These are phyloP conservation scores for Drosophila nigritarsus DNA, from an alignment of 2,888 invertebrate genomes.

Conservation along the genomic window DNA sequence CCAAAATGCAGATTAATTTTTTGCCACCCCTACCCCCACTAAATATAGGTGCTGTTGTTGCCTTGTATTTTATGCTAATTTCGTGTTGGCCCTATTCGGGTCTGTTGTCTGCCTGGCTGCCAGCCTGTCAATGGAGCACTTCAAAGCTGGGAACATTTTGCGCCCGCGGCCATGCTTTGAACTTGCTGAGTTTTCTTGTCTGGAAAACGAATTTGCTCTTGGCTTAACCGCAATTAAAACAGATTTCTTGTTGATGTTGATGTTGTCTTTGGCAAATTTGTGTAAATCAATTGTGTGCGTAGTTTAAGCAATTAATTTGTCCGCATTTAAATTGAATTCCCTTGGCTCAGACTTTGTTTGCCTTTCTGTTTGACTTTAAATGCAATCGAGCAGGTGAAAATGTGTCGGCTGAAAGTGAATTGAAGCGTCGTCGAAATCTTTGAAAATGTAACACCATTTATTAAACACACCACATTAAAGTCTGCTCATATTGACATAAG, in stretches of 20 bases:
- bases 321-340: slow-evolving; percentile 66
- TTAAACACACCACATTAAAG: not conserved
- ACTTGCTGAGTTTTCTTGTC: slow-evolving; percentile 58
- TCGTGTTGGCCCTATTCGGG: slow-evolving; percentile 25
- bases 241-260: slow-evolving; percentile 70
- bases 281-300: slow-evolving; percentile 74
- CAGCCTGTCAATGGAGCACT: slow-evolving; percentile 53
- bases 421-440: not conserved
- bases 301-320: slow-evolving; percentile 73
- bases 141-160: slow-evolving; percentile 66
- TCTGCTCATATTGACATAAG: not conserved
- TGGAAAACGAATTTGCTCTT: slow-evolving; percentile 55
- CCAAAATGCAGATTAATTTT: slow-evolving; percentile 58
- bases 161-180: slow-evolving; percentile 71
- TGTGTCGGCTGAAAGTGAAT: not conserved
- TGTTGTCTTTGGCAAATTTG: slow-evolving; percentile 76
- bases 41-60: slow-evolving; percentile 37
- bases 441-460: not conserved
- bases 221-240: slow-evolving; percentile 73
- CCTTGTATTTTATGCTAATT: slow-evolving; percentile 64
- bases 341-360: slow-evolving; percentile 11
- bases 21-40: slow-evolving; percentile 28
- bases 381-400: slow-evolving; percentile 8
- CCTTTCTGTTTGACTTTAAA: not conserved
- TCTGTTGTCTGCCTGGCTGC: slow-evolving; percentile 16